A percentile compares a stretch with the other conserved stretches of the same genome.
phyloP scores from a whole-genome alignment of 2,113 vertebrate genomes.

The Tragelaphus scriptus region DNA sequence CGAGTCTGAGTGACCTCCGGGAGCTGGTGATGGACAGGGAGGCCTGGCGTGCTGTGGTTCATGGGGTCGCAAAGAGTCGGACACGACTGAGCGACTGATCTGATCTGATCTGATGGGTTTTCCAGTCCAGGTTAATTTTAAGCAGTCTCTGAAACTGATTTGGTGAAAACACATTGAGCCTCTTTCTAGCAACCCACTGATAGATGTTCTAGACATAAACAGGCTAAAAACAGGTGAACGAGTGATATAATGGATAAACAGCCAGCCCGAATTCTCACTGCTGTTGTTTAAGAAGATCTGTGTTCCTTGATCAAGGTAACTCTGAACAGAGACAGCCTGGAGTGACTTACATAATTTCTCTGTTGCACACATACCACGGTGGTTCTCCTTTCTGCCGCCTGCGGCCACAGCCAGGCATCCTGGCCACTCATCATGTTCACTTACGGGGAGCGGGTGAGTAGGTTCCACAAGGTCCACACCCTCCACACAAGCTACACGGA shows the following conservation, averaged over 20 bases:
- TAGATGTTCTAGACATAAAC: slow-evolving; percentile 88
- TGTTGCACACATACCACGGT: slow-evolving; percentile 92
- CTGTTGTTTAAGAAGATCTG: slow-evolving; percentile 91
- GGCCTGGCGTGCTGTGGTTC: too few relatives aligned
- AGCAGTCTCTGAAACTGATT: slow-evolving; percentile 94
- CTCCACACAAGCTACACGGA: slow-evolving; percentile 85
- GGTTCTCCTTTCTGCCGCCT: slow-evolving; percentile 75
- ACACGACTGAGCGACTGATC: too few relatives aligned
- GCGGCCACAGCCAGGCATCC: slow-evolving; percentile 59
- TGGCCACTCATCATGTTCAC: slow-evolving; percentile 85
- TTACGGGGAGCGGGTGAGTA: slow-evolving; percentile 86
- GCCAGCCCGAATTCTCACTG: slow-evolving; percentile 94
- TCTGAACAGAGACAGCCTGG: slow-evolving; percentile 90
- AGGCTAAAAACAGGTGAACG: slow-evolving; percentile 67
- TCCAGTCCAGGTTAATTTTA: slow-evolving; percentile 90
- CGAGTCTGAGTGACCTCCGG: too few relatives aligned
- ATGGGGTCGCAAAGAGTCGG: too few relatives aligned
- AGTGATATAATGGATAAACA: slow-evolving; percentile 96
- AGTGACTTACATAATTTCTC: slow-evolving; percentile 87
- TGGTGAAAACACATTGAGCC: slow-evolving; percentile 96
- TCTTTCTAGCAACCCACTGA: slow-evolving; percentile 92
- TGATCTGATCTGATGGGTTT: too few relatives aligned
- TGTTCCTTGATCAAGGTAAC: slow-evolving; percentile 90
- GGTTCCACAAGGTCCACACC: slow-evolving; percentile 93
- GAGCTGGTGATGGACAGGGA: too few relatives aligned